These are phyloP conservation scores for Sorex araneus DNA, from an alignment of 2,113 vertebrate species.

Conservation along the genomic window DNA sequence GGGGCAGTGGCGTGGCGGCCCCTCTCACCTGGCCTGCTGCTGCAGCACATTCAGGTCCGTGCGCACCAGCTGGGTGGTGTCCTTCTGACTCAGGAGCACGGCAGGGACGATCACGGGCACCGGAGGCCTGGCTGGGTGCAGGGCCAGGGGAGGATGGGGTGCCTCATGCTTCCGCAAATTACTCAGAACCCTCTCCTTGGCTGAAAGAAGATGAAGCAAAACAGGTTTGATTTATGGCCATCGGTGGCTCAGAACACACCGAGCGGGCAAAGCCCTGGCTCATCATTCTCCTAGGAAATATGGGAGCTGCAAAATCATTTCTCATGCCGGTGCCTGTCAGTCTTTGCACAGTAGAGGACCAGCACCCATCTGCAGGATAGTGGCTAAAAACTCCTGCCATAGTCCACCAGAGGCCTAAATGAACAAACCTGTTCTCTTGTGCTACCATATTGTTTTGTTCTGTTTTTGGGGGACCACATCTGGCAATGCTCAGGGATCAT, in stretches of 20 bases:
- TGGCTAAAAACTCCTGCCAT: neutral
- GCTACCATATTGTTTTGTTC: neutral
- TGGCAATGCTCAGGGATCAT: too few species aligned
- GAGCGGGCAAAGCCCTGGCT: neutral
- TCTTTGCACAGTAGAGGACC: too few species aligned
- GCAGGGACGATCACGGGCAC: slow-evolving; percentile 92
- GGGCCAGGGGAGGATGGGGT: slow-evolving; percentile 88
- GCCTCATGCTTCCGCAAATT: slow-evolving; percentile 94
- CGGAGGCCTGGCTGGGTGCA: slow-evolving; percentile 91
- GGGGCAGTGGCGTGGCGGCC: fast-evolving
- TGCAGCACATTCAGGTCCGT: slow-evolving; percentile 92
- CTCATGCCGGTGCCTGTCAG: too few species aligned
- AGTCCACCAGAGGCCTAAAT: neutral
- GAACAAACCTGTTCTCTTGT: slow-evolving; percentile 25
- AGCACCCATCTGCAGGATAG: neutral
- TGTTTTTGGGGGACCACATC: too few species aligned
- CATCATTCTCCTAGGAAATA: slow-evolving; percentile 37
- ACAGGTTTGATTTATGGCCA: slow-evolving; percentile 11
- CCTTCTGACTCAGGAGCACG: slow-evolving; percentile 90
- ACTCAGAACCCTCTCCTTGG: slow-evolving; percentile 93
- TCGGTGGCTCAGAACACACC: neutral
- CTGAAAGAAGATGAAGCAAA: slow-evolving; percentile 84
- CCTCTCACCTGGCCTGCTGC: slow-evolving; percentile 94
- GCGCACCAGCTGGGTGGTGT: slow-evolving; percentile 90
- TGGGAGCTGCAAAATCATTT: neutral